Base-by-base conservation (phyloP, 2,888 invertebrate genomes). In the Clostera curtula region DNA sequence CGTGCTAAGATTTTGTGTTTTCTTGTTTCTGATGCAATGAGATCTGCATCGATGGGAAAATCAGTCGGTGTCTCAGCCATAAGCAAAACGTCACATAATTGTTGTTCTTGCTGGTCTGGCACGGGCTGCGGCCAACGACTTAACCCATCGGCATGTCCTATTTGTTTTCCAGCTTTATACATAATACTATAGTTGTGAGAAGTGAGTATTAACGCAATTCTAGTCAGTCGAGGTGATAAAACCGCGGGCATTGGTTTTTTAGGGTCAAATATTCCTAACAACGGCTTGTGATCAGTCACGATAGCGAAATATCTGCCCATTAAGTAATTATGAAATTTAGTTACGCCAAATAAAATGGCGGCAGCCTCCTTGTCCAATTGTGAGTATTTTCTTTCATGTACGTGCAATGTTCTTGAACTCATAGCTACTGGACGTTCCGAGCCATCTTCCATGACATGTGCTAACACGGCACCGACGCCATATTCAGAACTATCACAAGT, bases 341-440 rank as follows among this genome's bases (percentile, higher is more conserved):
- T 28, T 7, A 46, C 6, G 1, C 43, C 47, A 32, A 42, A 46
- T 23, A 43, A 31, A 4, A 45, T 43, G 3, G 43, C 43, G 3
- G 29, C 5, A n/a, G 47, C 43, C 7, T 43, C 47, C 19, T 43
- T 47, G 23, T 51, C 40, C 5, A 47, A 31, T 23, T 44, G 37
- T 4, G 29, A 33, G 25, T 48, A 48, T 4, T 29, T 20, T 9
- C 43, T 25, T 18, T 49, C 44, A 20, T 40, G 41, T 0, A 17
- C 13, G 7, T 40, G 36, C 8, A 45, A 18, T 6, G 40, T 43
- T 11, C 46, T 25, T 5, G 43, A 48, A 4, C 23, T 31, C 40
- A 46, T 38, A 5, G 31, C 28, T 1, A 43, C 18, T 1, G 43
- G 44, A 18, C 31, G 28, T 14, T 46, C 44, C 5, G 34, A 11